Percentiles rank a stretch among this genome's conserved stretches.
Conservation (phyloP, 2,113 vertebrate genomes). For the Stigmatopora nigra region DNA sequence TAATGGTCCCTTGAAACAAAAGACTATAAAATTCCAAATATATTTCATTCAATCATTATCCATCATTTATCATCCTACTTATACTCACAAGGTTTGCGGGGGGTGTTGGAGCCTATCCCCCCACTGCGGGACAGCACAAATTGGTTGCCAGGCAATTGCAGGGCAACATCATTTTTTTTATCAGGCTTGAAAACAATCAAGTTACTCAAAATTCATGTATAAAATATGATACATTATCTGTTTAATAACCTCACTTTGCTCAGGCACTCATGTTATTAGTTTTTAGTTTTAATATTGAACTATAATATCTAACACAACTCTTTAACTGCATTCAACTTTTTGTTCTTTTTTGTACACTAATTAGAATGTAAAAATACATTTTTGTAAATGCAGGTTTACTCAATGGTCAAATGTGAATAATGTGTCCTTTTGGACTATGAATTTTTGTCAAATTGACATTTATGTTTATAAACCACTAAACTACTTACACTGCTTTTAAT, state of each 20-base stretch:
- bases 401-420: neutral
- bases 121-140: too few relatives aligned
- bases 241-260: neutral
- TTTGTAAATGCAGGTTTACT: neutral
- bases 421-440: neutral
- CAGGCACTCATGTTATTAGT: neutral
- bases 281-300: neutral
- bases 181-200: too few relatives aligned
- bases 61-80: too few relatives aligned
- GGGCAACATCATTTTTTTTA: too few relatives aligned
- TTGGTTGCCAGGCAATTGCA: too few relatives aligned
- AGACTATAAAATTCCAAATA: too few relatives aligned
- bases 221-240: neutral
- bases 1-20: too few relatives aligned
- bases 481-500: neutral
- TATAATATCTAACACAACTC: neutral
- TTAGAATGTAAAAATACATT: neutral
- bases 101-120: too few relatives aligned
- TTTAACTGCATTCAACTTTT: neutral
- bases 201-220: too few relatives aligned
- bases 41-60: too few relatives aligned
- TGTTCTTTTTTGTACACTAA: neutral
- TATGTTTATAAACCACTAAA: neutral
- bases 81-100: too few relatives aligned
- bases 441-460: neutral